Base-by-base conservation (phyloP, 2,888 invertebrate species). In the Chaitophorus viminalis region DNA sequence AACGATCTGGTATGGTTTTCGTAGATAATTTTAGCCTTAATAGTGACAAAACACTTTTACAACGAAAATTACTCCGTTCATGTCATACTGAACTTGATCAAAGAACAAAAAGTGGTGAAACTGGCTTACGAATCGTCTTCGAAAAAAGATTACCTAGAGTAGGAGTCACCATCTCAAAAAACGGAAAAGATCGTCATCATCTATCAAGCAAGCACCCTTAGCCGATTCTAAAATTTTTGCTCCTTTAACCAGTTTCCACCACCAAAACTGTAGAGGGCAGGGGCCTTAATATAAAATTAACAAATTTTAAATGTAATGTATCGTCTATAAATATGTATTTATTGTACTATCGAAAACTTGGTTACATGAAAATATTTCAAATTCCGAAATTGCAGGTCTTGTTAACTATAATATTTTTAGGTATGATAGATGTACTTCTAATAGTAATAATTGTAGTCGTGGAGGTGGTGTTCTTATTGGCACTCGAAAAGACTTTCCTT, bases 401-500 rank as follows among this genome's bases (percentile, higher is more conserved):
- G n/a, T n/a, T n/a, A n/a, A n/a, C n/a, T n/a, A n/a, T n/a, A n/a
- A n/a, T n/a, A n/a, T 79, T 79, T 77, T 54, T 54, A 82, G 82
- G 70, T 70, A 82, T 25, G 82, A 82, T 21, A 68, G 82, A 82
- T 82, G 29, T 82, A 82, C 5, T 29, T 29, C 39, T 70, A 82
- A 36, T 46, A 82, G 70, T n/a, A n/a, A n/a, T 31, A 31, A 46
- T 29, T 82, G 46, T 70, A 33, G 9, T 33, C 68, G 68, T 65
- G 81, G 81, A 5, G 81, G 81, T 29, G 33, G 78, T 79, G 82
- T 82, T 31, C 70, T 82, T 21, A 82, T 82, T 82, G 70, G 46
- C 70, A 46, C 70, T 82, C 46, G 46, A 9, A 82, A 82, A 82
- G 46, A 82, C 14, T 29, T 70, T 36, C 82, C 70, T 11, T 11